These are phyloP conservation scores for Corythornis cristatus DNA, from an alignment of 2,113 vertebrate genomes.

Conservation along the genomic window DNA sequence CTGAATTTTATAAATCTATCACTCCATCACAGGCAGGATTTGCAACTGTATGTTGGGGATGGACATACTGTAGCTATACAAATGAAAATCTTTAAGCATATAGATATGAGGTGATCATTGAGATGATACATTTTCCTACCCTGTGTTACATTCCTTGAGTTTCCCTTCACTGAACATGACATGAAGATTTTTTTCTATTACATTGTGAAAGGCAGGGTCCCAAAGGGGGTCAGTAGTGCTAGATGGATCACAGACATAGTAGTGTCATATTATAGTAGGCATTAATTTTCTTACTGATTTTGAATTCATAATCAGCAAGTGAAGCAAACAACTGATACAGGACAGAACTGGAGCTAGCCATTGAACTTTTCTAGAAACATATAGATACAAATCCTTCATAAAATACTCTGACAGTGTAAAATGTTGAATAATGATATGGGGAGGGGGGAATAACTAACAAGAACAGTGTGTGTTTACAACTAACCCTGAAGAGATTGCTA, in stretches of 20 bases:
- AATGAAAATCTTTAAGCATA: background rate
- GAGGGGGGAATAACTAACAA: no score
- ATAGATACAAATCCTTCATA: background rate
- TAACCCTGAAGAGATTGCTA: no score
- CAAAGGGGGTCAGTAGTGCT: background rate
- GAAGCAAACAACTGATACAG: background rate
- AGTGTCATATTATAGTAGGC: background rate
- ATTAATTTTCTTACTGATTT: background rate
- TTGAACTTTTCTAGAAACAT: background rate
- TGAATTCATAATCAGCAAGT: background rate
- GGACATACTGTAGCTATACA: background rate
- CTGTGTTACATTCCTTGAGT: background rate
- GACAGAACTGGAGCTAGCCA: background rate
- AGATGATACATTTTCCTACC: background rate
- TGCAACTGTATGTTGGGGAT: background rate
- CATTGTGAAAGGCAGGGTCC: background rate
- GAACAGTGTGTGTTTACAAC: no score
- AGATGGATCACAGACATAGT: background rate
- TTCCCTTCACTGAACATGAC: background rate
- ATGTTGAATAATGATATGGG: background rate
- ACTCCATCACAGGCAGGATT: background rate
- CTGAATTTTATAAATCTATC: background rate
- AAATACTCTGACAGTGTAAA: background rate
- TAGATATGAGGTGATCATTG: rapidly evolving
- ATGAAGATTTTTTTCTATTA: background rate